phyloP scores from a whole-genome alignment of 1,140 invertebrate species.

The Notospermus geniculatus region DNA sequence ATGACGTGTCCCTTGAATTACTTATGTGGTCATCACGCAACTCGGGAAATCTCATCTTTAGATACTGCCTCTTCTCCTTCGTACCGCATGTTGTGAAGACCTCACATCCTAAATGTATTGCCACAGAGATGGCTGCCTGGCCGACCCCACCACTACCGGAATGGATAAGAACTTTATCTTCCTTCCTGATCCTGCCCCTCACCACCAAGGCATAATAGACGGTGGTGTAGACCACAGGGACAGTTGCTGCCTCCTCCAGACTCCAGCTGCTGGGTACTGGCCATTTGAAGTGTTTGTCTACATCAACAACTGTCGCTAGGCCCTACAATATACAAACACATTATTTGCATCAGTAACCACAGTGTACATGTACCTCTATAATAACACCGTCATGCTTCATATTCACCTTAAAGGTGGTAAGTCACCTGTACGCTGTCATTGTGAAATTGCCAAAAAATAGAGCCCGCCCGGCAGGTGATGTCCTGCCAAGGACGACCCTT shows the following conservation, averaged over 20 bases:
- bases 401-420: no score
- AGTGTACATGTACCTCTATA: no score
- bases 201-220: conserved; percentile 88
- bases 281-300: conserved; percentile 85
- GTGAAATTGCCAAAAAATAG: no score
- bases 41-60: conserved; percentile 83
- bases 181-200: conserved; percentile 76
- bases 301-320: conserved; percentile 82
- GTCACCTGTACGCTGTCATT: no score
- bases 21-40: conserved; percentile 80
- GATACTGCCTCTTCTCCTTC: conserved; percentile 81
- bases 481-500: no score
- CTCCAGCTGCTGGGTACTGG: conserved; percentile 84
- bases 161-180: conserved; percentile 86
- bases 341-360: no score
- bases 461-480: no score
- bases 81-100: conserved; percentile 58
- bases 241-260: conserved; percentile 86
- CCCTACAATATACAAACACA: conserved; percentile 57
- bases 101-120: conserved; percentile 79
- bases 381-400: no score
- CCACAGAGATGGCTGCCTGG: conserved; percentile 91
- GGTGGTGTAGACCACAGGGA: conserved; percentile 93
- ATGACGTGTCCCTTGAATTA: conserved; percentile 87
- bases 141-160: conserved; percentile 95